Evolutionary conservation across 2,888 invertebrate genomes (phyloP), one percentile per base, ranked within the genome.

Genomic region (Chromoteleia sp.): DNA sequence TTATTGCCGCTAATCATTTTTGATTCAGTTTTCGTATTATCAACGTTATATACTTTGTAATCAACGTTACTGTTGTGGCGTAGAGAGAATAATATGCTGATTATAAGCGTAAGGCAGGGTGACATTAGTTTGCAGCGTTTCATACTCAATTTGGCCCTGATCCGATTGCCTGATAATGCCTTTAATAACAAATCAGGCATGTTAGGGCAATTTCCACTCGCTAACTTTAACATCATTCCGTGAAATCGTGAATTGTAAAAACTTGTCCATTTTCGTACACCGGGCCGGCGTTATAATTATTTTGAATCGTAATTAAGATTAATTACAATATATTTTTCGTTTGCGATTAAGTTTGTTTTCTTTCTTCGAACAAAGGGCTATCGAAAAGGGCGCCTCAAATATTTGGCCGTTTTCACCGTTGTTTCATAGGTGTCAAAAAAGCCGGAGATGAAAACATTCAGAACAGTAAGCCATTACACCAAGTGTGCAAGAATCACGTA

Each of bases 151-250:
- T 65, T 71, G 25, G 65, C 21, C 52, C 50, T 71, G 78, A 78
- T 71, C 58, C 41, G 78, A 71, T 71, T 78, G 56, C 17, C 71
- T 50, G 78, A 71, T 71, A 78, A 58, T 71, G 19, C 54, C 63
- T 65, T 58, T 78, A 78, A 71, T 78, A 78, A 71, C 71, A 71
- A 78, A 65, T 71, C 50, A 65, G 52, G 50, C 50, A 70, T 65
- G 71, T 71, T 65, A 71, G 59, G 59, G 63, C 41, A 71, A 71
- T 71, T 78, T 71, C 76, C 43, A 71, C 50, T 65, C 58, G 36
- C 50, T 30, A 71, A 50, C 48, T 61, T 68, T 25, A 36, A 56
- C 54, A 70, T 77, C 76, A 41, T 59, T 65, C 39, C 36, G 8
- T 29, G 36, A 74, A 74, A 65, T 74, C 74, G 12, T 10, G 15